These are phyloP conservation scores for Hetaerina americana DNA, from an alignment of 1,140 invertebrate species.

Conservation along the genomic window DNA sequence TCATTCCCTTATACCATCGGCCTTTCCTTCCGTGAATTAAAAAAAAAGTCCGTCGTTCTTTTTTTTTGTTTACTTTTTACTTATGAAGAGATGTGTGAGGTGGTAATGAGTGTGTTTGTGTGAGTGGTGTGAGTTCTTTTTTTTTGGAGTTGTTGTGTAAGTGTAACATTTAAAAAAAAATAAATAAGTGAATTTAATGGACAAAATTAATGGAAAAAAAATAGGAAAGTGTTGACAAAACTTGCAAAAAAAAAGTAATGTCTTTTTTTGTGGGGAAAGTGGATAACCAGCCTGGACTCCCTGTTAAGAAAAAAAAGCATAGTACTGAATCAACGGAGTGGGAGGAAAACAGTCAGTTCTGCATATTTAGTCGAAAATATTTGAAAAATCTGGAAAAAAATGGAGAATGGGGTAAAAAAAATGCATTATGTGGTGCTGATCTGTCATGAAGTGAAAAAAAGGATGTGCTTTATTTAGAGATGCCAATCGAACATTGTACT, in stretches of 20 bases:
- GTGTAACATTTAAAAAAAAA: background rate
- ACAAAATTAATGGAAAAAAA: constrained; percentile 1
- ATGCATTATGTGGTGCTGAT: background rate
- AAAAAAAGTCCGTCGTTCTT: background rate
- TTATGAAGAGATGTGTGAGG: background rate
- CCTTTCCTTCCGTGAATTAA: background rate
- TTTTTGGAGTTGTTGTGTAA: background rate
- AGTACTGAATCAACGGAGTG: background rate
- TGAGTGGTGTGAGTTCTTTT: background rate
- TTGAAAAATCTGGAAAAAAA: background rate
- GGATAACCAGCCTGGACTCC: background rate
- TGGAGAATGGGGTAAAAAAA: background rate
- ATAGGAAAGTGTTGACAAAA: background rate
- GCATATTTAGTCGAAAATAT: background rate
- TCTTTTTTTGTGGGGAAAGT: background rate
- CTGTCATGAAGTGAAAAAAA: background rate
- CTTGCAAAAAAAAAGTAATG: background rate
- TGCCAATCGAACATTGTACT: background rate
- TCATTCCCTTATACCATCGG: background rate
- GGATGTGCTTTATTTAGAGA: background rate
- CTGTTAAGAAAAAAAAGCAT: background rate
- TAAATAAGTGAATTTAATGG: background rate
- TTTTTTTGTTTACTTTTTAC: background rate
- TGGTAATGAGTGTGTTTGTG: background rate
- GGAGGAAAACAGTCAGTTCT: background rate